phyloP scores from a whole-genome alignment of 2,797 vertebrate species.

The Poecilia gillii region DNA sequence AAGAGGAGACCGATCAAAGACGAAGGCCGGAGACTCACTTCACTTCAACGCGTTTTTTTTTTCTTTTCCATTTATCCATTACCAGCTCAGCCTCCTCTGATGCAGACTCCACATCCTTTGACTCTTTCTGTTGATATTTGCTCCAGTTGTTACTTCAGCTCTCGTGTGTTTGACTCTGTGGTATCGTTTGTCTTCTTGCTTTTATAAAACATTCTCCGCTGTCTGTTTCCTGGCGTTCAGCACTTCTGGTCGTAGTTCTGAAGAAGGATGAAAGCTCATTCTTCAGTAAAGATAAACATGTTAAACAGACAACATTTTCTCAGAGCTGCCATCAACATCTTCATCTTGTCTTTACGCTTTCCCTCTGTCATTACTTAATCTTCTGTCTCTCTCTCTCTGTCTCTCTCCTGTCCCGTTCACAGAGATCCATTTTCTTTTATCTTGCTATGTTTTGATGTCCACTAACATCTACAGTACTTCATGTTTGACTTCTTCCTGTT shows the following conservation, averaged over 20 bases:
- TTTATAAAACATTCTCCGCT: conserved; percentile 3
- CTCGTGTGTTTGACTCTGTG: conserved; percentile 23
- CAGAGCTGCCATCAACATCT: neutral
- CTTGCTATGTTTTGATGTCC: neutral
- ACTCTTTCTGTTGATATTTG: conserved; percentile 37
- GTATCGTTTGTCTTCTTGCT: conserved; percentile 15
- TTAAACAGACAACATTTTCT: conserved; percentile 30
- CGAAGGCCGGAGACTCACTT: conserved; percentile 44
- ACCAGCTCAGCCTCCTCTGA: conserved; percentile 21
- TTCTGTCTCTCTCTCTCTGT: conserved; percentile 48
- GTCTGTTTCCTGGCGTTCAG: neutral
- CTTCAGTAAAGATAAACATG: conserved; percentile 3
- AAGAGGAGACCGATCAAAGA: conserved; percentile 50
- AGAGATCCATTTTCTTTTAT: conserved; percentile 18
- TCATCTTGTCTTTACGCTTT: conserved; percentile 9
- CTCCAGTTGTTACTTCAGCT: conserved; percentile 37
- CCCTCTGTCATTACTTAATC: conserved; percentile 43
- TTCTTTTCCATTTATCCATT: conserved; percentile 39
- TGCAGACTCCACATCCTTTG: conserved; percentile 29
- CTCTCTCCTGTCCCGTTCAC: conserved; percentile 26
- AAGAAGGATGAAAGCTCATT: conserved; percentile 9
- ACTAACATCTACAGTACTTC: conserved; percentile 13
- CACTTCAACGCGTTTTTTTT: neutral
- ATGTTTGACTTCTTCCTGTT: conserved; percentile 4
- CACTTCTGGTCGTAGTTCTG: neutral